phyloP scores from a whole-genome alignment of 2,797 vertebrate genomes.

The Pelobates cultripes region DNA sequence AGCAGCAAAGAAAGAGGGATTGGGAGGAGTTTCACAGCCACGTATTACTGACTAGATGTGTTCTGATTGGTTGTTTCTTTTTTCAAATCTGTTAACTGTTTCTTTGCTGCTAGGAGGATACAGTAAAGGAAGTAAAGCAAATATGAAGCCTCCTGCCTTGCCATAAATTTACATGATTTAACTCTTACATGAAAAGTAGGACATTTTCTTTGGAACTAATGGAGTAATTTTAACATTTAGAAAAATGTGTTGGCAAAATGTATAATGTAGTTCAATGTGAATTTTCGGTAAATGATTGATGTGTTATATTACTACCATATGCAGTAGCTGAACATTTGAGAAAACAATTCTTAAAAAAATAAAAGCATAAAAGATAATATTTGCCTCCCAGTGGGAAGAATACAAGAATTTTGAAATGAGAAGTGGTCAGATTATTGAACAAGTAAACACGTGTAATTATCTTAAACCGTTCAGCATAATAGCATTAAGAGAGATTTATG shows the following conservation, averaged over 20 bases:
- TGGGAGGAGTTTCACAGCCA: too few relatives aligned
- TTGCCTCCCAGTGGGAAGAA: constrained; percentile 60
- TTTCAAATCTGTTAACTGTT: too few relatives aligned
- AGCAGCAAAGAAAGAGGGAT: too few relatives aligned
- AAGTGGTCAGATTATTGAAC: constrained; percentile 46
- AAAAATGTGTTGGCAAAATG: constrained; percentile 50
- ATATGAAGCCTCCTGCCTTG: too few relatives aligned
- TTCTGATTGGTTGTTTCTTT: too few relatives aligned
- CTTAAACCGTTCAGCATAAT: constrained; percentile 57
- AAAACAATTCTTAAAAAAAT: constrained; percentile 55
- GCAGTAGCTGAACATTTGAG: constrained; percentile 52
- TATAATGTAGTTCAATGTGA: constrained; percentile 25
- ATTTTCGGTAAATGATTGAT: constrained; percentile 56
- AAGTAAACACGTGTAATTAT: constrained; percentile 51
- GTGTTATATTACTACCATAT: constrained; percentile 58
- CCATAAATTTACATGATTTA: constrained; percentile 23
- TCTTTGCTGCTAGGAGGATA: too few relatives aligned
- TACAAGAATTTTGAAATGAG: constrained; percentile 57
- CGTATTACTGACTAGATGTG: too few relatives aligned
- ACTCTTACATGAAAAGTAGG: constrained; percentile 24
- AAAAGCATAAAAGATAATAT: constrained; percentile 60
- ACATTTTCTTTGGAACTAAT: constrained; percentile 50
- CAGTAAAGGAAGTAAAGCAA: too few relatives aligned
- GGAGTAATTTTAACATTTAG: constrained; percentile 49
- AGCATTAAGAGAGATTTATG: constrained; percentile 36